These are phyloP conservation scores for Aegypius monachus DNA, from an alignment of 2,113 vertebrate species.

Conservation along the genomic window DNA sequence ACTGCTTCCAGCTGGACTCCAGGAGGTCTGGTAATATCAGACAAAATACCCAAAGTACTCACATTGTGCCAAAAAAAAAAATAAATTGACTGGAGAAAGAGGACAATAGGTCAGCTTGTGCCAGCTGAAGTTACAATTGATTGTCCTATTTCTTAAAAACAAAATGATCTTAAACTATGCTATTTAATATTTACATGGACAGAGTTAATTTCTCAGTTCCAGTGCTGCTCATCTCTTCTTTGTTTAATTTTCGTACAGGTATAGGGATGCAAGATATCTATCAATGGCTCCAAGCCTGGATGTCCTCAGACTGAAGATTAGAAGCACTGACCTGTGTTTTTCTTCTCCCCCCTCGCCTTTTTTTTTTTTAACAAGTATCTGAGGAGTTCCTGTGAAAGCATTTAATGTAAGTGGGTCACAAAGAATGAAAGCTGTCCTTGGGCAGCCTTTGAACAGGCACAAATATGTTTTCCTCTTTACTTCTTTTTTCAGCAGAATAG, in stretches of 20 bases:
- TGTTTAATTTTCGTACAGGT: conserved; percentile 23
- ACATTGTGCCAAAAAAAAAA: not conserved
- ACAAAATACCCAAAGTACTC: not conserved
- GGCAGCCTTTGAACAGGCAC: conserved; percentile 49
- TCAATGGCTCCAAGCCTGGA: conserved; percentile 13
- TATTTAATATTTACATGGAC: not conserved
- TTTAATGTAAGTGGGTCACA: conserved; percentile 64
- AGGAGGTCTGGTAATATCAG: not conserved
- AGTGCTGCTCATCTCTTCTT: not conserved
- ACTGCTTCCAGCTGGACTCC: not conserved
- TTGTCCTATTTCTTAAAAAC: not conserved
- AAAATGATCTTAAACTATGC: not conserved
- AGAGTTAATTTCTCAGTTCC: not conserved
- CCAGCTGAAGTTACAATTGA: not conserved
- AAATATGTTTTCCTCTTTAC: not conserved
- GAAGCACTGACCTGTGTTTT: not conserved
- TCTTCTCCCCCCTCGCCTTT: too few relatives aligned
- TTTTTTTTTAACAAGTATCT: not conserved
- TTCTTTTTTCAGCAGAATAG: not conserved
- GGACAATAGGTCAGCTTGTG: not conserved
- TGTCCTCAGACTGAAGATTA: conserved; percentile 41
- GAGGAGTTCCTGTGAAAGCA: conserved; percentile 22
- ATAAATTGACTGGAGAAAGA: not conserved
- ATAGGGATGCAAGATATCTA: not conserved
- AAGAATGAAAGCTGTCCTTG: conserved; percentile 57